These are phyloP conservation scores for Origma solitaria DNA, from an alignment of 2,113 vertebrate species.

Conservation along the genomic window DNA sequence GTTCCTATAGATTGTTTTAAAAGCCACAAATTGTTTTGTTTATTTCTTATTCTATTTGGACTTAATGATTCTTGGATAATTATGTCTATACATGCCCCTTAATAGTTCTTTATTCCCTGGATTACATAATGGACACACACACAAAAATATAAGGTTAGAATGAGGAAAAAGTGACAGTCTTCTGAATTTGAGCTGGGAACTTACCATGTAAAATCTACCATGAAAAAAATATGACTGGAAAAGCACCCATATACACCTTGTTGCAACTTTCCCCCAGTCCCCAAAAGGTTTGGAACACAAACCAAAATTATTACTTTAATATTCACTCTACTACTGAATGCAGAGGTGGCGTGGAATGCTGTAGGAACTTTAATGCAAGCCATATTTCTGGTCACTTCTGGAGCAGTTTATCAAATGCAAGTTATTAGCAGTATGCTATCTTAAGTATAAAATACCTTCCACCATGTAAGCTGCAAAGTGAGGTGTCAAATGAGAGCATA, in stretches of 20 bases:
- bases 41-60: neutral
- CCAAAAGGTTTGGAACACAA: neutral
- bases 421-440: neutral
- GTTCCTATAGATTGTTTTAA: neutral
- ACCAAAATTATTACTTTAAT: neutral
- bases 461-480: neutral
- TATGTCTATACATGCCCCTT: neutral
- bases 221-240: neutral
- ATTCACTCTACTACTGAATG: neutral
- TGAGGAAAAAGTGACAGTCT: neutral
- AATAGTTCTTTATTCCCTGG: neutral
- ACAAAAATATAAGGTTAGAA: neutral
- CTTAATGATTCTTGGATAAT: neutral
- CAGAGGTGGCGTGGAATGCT: neutral
- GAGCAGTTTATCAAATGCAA: neutral
- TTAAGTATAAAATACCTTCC: neutral
- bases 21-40: neutral
- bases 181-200: neutral
- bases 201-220: neutral
- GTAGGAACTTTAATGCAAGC: neutral
- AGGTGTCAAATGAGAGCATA: neutral
- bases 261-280: rapidly evolving
- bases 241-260: neutral
- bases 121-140: neutral
- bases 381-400: neutral